Evolutionary conservation across 2,888 invertebrate genomes (phyloP).

Genomic region (Cybosia mesomella): DNA sequence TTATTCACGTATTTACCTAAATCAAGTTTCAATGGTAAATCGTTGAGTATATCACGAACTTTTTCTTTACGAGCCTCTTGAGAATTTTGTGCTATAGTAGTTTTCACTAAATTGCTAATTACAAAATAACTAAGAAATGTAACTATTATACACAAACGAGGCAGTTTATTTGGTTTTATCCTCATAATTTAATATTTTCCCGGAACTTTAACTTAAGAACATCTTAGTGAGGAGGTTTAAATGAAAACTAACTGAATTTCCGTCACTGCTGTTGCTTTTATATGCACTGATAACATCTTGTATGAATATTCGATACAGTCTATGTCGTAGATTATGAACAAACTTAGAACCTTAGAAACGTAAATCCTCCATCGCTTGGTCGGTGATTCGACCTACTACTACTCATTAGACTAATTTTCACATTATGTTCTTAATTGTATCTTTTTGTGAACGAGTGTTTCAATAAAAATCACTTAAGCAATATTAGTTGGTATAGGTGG

Average conservation of each 20-base stretch:
- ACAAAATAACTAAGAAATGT: constrained; percentile 7
- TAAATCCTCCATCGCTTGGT: neutral
- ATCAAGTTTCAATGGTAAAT: neutral
- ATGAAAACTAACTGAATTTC: neutral
- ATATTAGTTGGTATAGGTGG: no score
- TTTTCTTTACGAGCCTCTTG: neutral
- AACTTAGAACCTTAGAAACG: neutral
- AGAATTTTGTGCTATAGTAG: neutral
- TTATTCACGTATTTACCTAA: neutral
- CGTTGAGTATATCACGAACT: neutral
- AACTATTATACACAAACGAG: constrained; percentile 13
- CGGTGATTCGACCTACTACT: neutral
- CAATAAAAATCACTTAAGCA: no score
- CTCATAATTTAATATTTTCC: constrained; percentile 15
- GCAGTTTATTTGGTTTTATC: constrained; percentile 28
- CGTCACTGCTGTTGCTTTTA: neutral
- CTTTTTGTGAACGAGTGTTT: no score
- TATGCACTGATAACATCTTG: neutral
- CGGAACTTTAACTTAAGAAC: neutral
- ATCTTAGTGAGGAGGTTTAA: neutral
- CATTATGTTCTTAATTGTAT: no score
- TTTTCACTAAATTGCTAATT: neutral
- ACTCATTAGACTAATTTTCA: neutral
- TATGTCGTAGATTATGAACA: neutral
- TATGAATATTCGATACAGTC: neutral